Evolutionary conservation across 2,797 vertebrate species (phyloP).

Genomic region (Danio jaintianensis): DNA sequence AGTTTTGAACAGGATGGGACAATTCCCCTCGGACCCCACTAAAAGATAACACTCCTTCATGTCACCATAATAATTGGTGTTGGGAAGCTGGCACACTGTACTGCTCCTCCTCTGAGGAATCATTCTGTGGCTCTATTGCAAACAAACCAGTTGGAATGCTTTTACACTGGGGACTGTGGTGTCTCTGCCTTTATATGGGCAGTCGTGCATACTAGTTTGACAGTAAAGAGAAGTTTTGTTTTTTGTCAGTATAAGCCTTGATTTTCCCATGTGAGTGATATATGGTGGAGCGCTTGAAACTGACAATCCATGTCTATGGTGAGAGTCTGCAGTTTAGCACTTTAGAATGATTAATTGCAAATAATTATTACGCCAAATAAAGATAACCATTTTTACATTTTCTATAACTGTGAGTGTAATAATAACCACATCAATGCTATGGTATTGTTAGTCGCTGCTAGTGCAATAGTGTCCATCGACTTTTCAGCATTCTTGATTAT

Average conservation of each 20-base stretch:
- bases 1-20: constrained; percentile 56
- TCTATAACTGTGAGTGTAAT: not conserved
- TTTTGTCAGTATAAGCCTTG: constrained; percentile 1
- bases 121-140: constrained; percentile 12
- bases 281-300: not conserved
- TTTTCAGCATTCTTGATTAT: not conserved
- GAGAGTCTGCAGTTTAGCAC: not conserved
- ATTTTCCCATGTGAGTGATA: not conserved
- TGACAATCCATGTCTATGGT: not conserved
- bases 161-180: constrained; percentile 30
- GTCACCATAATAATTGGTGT: constrained; percentile 55
- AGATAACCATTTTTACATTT: not conserved
- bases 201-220: constrained; percentile 28
- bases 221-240: constrained; percentile 3
- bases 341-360: not conserved
- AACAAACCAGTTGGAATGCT: constrained; percentile 41
- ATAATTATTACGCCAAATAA: too few relatives aligned
- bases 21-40: constrained; percentile 56
- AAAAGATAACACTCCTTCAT: constrained; percentile 54
- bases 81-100: constrained; percentile 47
- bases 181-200: constrained; percentile 9
- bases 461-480: not conserved
- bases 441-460: too few relatives aligned
- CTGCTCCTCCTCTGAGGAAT: constrained; percentile 39
- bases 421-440: not conserved